Evolutionary conservation across 1,140 invertebrate species (phyloP).

Genomic region (Eumaeus atala): DNA sequence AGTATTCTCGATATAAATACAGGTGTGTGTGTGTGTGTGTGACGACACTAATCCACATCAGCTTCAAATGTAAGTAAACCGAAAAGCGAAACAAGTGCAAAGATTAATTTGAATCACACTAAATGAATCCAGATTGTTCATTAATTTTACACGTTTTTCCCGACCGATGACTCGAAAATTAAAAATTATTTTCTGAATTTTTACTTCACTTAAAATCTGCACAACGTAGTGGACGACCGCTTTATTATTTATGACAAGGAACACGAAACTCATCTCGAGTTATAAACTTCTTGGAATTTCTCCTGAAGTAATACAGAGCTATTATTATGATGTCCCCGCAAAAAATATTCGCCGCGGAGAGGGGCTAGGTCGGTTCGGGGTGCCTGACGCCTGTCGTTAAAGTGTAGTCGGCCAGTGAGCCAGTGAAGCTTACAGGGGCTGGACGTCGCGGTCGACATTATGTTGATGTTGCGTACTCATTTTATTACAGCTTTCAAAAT

Average conservation of each 20-base stretch:
- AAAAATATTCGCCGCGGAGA: slow-evolving; percentile 63
- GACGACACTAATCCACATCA: too few relatives aligned
- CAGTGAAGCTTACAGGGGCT: slow-evolving; percentile 22
- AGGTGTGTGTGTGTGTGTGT: too few relatives aligned
- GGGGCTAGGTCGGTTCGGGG: slow-evolving; percentile 38
- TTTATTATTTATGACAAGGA: slow-evolving; percentile 74
- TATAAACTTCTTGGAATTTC: slow-evolving; percentile 74
- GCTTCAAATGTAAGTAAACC: background rate
- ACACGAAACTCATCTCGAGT: slow-evolving; percentile 74
- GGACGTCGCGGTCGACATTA: slow-evolving; percentile 6
- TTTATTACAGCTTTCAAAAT: slow-evolving; percentile 6
- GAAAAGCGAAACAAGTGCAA: background rate
- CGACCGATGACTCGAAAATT: slow-evolving; percentile 50
- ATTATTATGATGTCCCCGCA: slow-evolving; percentile 73
- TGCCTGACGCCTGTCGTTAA: slow-evolving; percentile 29
- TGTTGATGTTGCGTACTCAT: background rate
- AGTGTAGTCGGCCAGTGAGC: slow-evolving; percentile 28
- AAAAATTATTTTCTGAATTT: slow-evolving; percentile 68
- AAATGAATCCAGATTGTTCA: background rate
- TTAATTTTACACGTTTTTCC: slow-evolving; percentile 45
- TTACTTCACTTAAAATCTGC: slow-evolving; percentile 72
- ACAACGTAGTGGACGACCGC: slow-evolving; percentile 70
- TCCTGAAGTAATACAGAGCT: slow-evolving; percentile 74
- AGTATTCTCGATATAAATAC: too few relatives aligned
- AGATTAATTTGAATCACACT: slow-evolving; percentile 13